Percentiles rank a stretch among this genome's conserved stretches.
Evolutionary conservation across 2,113 vertebrate species (phyloP).

Genomic region (Apteryx mantelli): DNA sequence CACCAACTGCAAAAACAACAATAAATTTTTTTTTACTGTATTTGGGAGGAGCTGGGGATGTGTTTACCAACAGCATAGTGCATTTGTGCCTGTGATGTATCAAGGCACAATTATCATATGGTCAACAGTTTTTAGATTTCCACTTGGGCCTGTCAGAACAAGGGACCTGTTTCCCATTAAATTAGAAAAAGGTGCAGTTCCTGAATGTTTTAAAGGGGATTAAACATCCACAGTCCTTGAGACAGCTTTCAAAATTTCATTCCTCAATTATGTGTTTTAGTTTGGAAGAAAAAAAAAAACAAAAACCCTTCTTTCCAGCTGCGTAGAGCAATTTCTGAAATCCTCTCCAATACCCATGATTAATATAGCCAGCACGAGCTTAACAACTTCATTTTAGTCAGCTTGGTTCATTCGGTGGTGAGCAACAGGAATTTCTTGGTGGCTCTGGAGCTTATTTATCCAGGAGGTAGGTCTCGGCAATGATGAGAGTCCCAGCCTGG

Average conservation of each 20-base stretch:
- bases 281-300: background rate
- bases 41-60: background rate
- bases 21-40: fast-evolving
- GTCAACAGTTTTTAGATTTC: background rate
- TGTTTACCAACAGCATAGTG: background rate
- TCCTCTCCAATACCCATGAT: background rate
- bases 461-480: background rate
- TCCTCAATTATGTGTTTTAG: background rate
- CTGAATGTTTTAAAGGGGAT: background rate
- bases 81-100: background rate
- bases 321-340: background rate
- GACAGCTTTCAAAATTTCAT: background rate
- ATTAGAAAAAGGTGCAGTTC: background rate
- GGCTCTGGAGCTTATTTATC: background rate
- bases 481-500: background rate
- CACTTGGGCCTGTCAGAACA: background rate
- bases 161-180: slow-evolving; percentile 17
- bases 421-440: background rate
- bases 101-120: background rate
- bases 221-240: background rate
- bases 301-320: background rate
- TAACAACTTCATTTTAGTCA: background rate
- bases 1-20: background rate
- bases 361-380: background rate
- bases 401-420: background rate